Percentiles rank a stretch among this genome's conserved stretches.
phyloP scores from a whole-genome alignment of 1,140 invertebrate genomes.

The Drosophila nikananu region DNA sequence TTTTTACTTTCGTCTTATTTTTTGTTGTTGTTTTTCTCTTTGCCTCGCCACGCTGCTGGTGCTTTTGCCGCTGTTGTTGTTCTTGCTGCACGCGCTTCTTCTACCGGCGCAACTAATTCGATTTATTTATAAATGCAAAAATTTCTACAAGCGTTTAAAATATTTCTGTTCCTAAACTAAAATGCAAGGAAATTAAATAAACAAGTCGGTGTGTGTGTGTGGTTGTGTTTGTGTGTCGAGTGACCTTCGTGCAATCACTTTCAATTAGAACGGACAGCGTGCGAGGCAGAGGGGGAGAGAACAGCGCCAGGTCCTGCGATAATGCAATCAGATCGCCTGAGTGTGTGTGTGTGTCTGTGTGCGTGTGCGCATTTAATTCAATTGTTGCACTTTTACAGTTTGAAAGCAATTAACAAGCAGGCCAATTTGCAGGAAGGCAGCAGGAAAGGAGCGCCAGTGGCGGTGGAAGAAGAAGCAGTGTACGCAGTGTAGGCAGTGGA shows the following conservation, averaged over 20 bases:
- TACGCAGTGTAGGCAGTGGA: constrained; percentile 13
- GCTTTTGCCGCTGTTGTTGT: constrained; percentile 19
- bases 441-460: constrained; percentile 6
- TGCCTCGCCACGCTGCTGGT: constrained; percentile 23
- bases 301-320: constrained; percentile 28
- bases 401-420: constrained; percentile 34
- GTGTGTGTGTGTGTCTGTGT: background rate
- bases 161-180: constrained; percentile 30
- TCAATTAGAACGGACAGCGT: constrained; percentile 56
- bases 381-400: constrained; percentile 35
- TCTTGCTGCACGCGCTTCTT: constrained; percentile 49
- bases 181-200: constrained; percentile 42
- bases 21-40: constrained; percentile 24
- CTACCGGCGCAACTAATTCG: constrained; percentile 54
- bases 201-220: constrained; percentile 8
- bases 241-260: constrained; percentile 74
- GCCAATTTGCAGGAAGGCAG: constrained; percentile 25
- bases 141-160: constrained; percentile 38
- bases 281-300: background rate
- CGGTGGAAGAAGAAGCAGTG: constrained; percentile 14
- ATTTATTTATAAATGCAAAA: constrained; percentile 59
- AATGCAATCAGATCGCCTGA: constrained; percentile 43
- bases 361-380: constrained; percentile 19
- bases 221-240: constrained; percentile 11
- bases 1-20: constrained; percentile 32